Evolutionary conservation across 2,888 invertebrate species (phyloP), one percentile per base, ranked within the genome.

Genomic region (Tinea trinotella): DNA sequence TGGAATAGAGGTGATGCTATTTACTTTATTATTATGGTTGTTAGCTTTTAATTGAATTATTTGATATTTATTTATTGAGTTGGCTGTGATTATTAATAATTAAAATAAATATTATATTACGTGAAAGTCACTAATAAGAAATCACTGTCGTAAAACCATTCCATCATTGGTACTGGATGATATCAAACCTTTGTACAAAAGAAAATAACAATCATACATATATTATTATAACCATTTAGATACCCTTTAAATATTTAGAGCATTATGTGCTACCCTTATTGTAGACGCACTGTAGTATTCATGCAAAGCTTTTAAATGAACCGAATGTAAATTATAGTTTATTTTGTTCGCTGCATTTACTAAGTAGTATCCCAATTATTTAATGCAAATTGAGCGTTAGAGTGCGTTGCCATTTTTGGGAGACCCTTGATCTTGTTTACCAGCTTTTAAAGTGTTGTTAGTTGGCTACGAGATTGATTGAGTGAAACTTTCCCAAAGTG

Each of bases 231-330:
- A n/a, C 30, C 30, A 30, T 30, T 30, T 30, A 30, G 2, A 10
- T 10, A 10, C 30, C 30, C 30, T 30, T 30, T 30, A 30, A 4
- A 30, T 30, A 30, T 30, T 30, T 30, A 2, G 30, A 30, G 7
- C 7, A 30, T 30, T 30, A 30, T 7, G 17, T 40, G 7, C 13
- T 40, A 40, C 40, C 40, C 4, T 12, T 40, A 57, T 34, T 65
- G 20, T 48, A 66, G 59, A 59, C 58, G 70, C 80, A 80, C 77
- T 65, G 72, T 79, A 78, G 76, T 64, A 40, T 13, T 46, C 46
- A 69, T 71, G 73, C 72, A 72, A 77, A 61, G 81, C 80, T 81
- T 80, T 66, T 60, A 61, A 65, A 70, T 65, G 74, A 73, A 70
- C 71, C 60, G 55, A 67, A 65, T 65, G 17, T 18, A 40, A 2